Evolutionary conservation across 1,140 invertebrate species (phyloP), one percentile per base, ranked within the genome.

Genomic region (Neotoxoptera formosana): DNA sequence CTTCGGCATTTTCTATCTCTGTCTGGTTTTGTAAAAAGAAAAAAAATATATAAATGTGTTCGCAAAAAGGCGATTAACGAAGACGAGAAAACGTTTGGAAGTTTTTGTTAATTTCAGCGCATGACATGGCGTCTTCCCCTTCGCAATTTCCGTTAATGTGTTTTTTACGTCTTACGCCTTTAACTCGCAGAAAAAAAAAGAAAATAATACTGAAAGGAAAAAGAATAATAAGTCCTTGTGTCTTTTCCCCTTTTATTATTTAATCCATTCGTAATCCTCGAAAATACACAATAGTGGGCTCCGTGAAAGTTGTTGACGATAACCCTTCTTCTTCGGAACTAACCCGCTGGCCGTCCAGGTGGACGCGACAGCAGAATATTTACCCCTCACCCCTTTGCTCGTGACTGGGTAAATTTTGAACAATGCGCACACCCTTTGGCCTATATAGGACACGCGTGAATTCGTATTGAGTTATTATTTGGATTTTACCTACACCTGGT

Each of bases 231-330:
- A 90, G 88, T 90, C 89, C 89, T 67, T 21, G 51, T 56, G 88
- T 89, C 48, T 36, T 53, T 88, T 89, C 48, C 48, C 87, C 47
- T 91, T 48, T 0, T 67, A 53, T 91, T 48, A 53, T 91, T 48
- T 90, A 91, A 91, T 91, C 90, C 90, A 53, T 91, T 81, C 90
- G 56, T 91, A 91, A 91, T 91, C 90, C 90, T 91, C 47, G 41
- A 81, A 91, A 81, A 81, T 34, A 81, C 41, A 91, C 53, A 91
- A 91, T n/a, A 81, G 67, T 60, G 51, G 51, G 36, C 23, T 34
- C 53, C 88, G 51, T 60, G 88, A 90, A 90, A 90, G 53, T 90
- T 90, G 53, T 90, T 30, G 88, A 90, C 53, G 53, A 90, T 34
- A 36, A 60, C 88, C 88, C 88, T 90, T 60, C 88, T 90, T 60